Evolutionary conservation across 2,113 vertebrate genomes (phyloP).

Genomic region (Thunnus maccoyii): DNA sequence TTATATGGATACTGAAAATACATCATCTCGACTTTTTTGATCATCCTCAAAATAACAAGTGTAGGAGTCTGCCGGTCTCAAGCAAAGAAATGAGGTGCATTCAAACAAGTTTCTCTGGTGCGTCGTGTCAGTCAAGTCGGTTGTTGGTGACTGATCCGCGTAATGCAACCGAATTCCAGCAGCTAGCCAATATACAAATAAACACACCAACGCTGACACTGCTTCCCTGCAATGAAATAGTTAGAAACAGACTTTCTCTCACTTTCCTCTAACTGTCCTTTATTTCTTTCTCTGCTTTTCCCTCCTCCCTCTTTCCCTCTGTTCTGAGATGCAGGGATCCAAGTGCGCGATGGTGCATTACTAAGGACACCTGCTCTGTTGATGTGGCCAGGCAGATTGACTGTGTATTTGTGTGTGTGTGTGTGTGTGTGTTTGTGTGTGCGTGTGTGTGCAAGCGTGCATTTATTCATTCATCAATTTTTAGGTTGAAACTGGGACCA

Average conservation of each 20-base stretch:
- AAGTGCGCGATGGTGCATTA: constrained; percentile 77
- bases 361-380: constrained; percentile 83
- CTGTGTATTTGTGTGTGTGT: constrained; percentile 48
- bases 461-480: constrained; percentile 73
- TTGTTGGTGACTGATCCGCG: constrained; percentile 28
- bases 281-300: constrained; percentile 29
- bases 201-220: constrained; percentile 40
- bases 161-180: constrained; percentile 20
- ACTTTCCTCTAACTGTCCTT: constrained; percentile 62
- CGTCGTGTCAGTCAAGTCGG: too few relatives aligned
- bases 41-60: constrained; percentile 74
- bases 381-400: constrained; percentile 72
- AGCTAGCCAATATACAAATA: constrained; percentile 29
- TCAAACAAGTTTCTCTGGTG: constrained; percentile 45
- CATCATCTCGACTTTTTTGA: constrained; percentile 65
- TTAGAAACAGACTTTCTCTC: background rate
- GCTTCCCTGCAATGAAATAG: constrained; percentile 35
- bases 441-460: constrained; percentile 18
- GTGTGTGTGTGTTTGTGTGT: constrained; percentile 35
- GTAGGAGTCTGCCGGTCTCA: constrained; percentile 51
- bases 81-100: constrained; percentile 53
- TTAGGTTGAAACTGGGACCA: constrained; percentile 63
- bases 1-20: constrained; percentile 55
- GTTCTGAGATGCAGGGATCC: constrained; percentile 74
- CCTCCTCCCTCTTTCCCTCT: constrained; percentile 53